These are phyloP conservation scores for Myotis vivesi DNA, from an alignment of 2,797 vertebrate species.

Conservation along the genomic window DNA sequence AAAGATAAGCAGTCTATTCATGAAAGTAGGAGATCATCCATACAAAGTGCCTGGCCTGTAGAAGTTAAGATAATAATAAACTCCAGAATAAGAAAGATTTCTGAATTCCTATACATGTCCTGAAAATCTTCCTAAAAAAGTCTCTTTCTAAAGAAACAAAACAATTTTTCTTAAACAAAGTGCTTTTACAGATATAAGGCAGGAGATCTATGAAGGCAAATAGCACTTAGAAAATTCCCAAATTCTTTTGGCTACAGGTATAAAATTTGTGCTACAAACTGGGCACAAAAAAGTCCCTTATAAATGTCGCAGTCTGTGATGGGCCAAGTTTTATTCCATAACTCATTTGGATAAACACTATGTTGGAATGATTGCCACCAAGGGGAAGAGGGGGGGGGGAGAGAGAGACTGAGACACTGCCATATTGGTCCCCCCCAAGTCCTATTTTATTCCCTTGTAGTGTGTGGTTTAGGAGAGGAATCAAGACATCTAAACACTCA, in stretches of 20 bases:
- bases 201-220: not conserved
- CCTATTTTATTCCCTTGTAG: not conserved
- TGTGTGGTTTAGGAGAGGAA: not conserved
- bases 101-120: not conserved
- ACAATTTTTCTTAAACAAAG: not conserved
- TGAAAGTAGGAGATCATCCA: not conserved
- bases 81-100: slow-evolving; percentile 20
- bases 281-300: slow-evolving; percentile 27
- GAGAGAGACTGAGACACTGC: not conserved
- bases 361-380: not conserved
- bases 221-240: slow-evolving; percentile 33
- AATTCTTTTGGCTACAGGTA: slow-evolving; percentile 23
- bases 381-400: not conserved
- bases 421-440: not conserved
- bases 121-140: not conserved
- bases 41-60: not conserved
- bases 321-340: slow-evolving; percentile 37
- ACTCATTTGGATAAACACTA: slow-evolving; percentile 44
- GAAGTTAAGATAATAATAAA: slow-evolving; percentile 16
- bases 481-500: slow-evolving; percentile 17
- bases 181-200: not conserved
- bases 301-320: not conserved
- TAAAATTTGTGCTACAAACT: slow-evolving; percentile 14
- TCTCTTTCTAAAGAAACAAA: slow-evolving; percentile 38
- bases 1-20: not conserved